Percentiles rank a stretch among this genome's conserved stretches.
Evolutionary conservation across 1,140 invertebrate genomes (phyloP).

Genomic region (Hycleus phaleratus): DNA sequence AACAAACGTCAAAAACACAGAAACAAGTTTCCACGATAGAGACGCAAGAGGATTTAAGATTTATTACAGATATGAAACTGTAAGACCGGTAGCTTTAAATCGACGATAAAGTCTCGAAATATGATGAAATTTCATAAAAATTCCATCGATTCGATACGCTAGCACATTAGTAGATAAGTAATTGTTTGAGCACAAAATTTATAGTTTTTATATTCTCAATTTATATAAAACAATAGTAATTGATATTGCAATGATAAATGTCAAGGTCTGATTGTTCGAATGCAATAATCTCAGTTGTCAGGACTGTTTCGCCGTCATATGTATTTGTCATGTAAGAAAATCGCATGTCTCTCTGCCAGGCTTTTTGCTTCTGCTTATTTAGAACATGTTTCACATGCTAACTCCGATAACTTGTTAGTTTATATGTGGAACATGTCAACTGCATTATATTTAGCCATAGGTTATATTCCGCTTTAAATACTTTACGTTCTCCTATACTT

Average conservation of each 20-base stretch:
- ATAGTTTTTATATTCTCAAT: no score
- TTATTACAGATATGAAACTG: no score
- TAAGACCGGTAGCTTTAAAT: no score
- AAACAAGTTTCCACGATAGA: slow-evolving; percentile 3
- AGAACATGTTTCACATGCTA: slow-evolving; percentile 20
- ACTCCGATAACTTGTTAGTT: slow-evolving; percentile 19
- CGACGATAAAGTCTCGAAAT: no score
- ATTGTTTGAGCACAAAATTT: no score
- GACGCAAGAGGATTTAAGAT: neutral
- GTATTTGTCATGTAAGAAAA: slow-evolving; percentile 24
- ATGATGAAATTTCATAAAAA: no score
- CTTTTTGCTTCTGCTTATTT: slow-evolving; percentile 15
- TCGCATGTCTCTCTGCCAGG: slow-evolving; percentile 12
- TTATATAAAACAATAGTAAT: slow-evolving; percentile 21
- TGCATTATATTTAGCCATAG: slow-evolving; percentile 19
- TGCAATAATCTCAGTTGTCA: slow-evolving; percentile 22
- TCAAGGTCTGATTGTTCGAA: slow-evolving; percentile 16
- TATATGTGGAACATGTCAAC: slow-evolving; percentile 20
- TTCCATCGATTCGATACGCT: no score
- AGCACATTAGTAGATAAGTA: no score
- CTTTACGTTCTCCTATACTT: neutral
- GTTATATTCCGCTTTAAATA: slow-evolving; percentile 13
- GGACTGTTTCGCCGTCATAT: slow-evolving; percentile 7
- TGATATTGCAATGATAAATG: slow-evolving; percentile 21
- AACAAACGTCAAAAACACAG: no score